Conservation (phyloP, 2,797 vertebrate genomes). For the Rhabdophis nuchalis region DNA sequence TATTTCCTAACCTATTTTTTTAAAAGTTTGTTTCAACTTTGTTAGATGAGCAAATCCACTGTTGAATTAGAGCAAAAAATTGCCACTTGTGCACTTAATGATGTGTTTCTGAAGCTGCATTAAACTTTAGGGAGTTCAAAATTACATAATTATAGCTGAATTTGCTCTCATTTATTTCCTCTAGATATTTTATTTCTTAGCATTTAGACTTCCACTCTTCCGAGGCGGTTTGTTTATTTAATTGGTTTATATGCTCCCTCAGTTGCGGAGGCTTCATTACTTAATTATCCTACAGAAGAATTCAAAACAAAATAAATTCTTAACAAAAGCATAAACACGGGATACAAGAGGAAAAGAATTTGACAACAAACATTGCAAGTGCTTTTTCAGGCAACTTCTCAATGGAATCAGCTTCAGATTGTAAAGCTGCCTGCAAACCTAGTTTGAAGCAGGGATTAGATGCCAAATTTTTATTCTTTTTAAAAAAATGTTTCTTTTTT, state of each 20-base stretch:
- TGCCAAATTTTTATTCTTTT: background rate
- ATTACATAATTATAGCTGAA: background rate
- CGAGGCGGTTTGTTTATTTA: background rate
- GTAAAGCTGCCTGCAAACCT: background rate
- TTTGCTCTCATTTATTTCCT: background rate
- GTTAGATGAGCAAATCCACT: background rate
- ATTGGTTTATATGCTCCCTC: background rate
- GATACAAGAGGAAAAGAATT: background rate
- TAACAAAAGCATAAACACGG: background rate
- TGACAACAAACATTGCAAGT: background rate
- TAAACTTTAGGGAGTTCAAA: background rate
- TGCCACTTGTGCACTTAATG: background rate
- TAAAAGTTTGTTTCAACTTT: background rate
- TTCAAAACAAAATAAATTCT: background rate
- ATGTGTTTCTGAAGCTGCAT: background rate
- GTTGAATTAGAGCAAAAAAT: background rate
- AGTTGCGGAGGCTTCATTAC: background rate
- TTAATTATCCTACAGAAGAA: background rate
- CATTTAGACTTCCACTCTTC: background rate
- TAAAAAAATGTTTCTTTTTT: background rate
- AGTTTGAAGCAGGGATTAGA: background rate
- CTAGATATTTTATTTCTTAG: background rate
- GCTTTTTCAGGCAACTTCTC: background rate
- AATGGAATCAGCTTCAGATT: background rate
- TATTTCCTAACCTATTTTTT: background rate